Evolutionary conservation across 2,797 vertebrate species (phyloP), one percentile per base, ranked within the genome.

Genomic region (Pogonophryne albipinna): DNA sequence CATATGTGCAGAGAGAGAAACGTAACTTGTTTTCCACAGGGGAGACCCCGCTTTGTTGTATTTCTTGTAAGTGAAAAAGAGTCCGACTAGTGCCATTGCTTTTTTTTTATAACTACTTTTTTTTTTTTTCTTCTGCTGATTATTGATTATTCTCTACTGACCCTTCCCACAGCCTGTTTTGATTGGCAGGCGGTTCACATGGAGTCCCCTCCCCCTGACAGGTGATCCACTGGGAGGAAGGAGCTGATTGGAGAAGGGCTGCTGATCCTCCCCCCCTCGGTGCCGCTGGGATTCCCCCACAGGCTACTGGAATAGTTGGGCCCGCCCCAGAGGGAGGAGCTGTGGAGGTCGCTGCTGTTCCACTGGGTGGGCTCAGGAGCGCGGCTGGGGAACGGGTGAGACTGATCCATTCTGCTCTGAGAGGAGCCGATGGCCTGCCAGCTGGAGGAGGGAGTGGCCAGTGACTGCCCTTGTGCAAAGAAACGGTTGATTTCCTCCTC

Each of bases 381-480:
- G 77, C 97, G 97, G 96, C 95, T 95, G 90, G 97, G 96, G 94
- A 98, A 98, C 52, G 96, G 90, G 87, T 98, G 97, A 88, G 97
- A 95, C 92, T 96, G 95, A 81, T 99, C 98, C 87, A 97, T 96
- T 86, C 97, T 96, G 95, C 89, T 96, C 95, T 97, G 97, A 93
- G 96, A 94, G 87, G 97, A 96, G 87, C 97, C 96, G 0, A 98
- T 95, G 86, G 97, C 90, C 84, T 99, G 98, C 98, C 98, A 99
- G 95, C 96, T 84, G 23, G 97, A 95, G 93, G 97, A 96, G 91
- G 97, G 95, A 82, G 96, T 95, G 93, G 96, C 95, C 95, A 98
- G 93, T 88, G 98, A 97, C 97, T 98, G 98, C 95, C 98, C 97
- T 98, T 99, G 98, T 99, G 98, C 98, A 99, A 99, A 99, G 97